Conservation (phyloP, 1,140 invertebrate genomes). For the Zaprionus africanus region DNA sequence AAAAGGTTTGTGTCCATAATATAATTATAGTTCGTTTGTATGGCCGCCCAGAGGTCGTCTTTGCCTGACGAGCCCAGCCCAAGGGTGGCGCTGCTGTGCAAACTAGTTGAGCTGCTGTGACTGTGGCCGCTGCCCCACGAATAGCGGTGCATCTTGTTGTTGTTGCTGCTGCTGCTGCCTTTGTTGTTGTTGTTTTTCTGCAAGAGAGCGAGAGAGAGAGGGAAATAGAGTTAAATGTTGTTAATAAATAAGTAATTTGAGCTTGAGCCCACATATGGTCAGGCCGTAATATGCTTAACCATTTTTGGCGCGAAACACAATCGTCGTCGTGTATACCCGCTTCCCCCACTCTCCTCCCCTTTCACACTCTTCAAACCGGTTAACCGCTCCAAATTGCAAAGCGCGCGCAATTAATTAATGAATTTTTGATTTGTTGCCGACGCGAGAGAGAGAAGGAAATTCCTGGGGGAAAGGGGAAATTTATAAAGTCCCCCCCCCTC, state of each 20-base stretch:
- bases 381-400: conserved; percentile 65
- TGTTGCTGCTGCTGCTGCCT: conserved; percentile 71
- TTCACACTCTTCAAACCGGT: conserved; percentile 36
- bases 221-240: conserved; percentile 40
- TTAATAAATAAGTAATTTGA: conserved; percentile 79
- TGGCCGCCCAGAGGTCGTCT: conserved; percentile 95
- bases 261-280: conserved; percentile 60
- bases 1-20: conserved; percentile 97
- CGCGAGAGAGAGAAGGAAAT: conserved; percentile 52
- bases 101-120: conserved; percentile 86
- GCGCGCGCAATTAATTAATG: conserved; percentile 77
- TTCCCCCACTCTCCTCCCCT: not conserved
- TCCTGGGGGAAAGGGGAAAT: conserved; percentile 15
- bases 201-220: conserved; percentile 18
- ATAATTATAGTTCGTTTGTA: conserved; percentile 95
- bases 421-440: conserved; percentile 50
- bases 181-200: conserved; percentile 48
- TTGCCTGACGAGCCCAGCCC: conserved; percentile 84
- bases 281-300: conserved; percentile 67
- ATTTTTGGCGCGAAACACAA: conserved; percentile 49
- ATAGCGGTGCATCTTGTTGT: conserved; percentile 85
- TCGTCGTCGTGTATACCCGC: conserved; percentile 16
- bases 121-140: conserved; percentile 88
- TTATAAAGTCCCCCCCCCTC: not conserved
- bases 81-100: conserved; percentile 85